Evolutionary conservation across 2,888 invertebrate species (phyloP), one percentile per base, ranked within the genome.

Genomic region (Criorhina ranunculi): DNA sequence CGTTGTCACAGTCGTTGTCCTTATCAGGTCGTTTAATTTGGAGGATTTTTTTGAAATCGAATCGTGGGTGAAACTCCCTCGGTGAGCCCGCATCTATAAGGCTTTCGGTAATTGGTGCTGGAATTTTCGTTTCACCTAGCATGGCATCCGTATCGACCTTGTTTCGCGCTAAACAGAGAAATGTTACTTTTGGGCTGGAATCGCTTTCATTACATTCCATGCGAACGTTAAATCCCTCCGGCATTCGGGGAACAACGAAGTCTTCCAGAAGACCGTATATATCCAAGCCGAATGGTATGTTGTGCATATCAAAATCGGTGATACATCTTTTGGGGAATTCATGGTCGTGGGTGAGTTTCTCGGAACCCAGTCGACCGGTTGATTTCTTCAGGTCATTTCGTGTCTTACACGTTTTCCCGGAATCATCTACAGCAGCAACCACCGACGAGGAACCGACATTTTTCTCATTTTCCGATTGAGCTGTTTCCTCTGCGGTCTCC

Each of bases 401-500:
- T 64, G 57, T 42, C 12, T 77, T 75, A 33, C 44, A 15, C 12
- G 59, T 51, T 77, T 86, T 67, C 15, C 89, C 11, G 87, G 88
- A 2, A 88, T 49, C 12, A 2, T 88, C 88, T 59, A 89, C 90
- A 3, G 89, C 88, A 7, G 66, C 66, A 29, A 55, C 53, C 29
- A 8, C 2, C 6, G 46, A 1, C 15, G 55, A 17, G 11, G n/a
- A 12, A 51, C 7, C 69, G 24, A 55, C 69, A 60, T 72, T 77
- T 87, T 89, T 91, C 78, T 87, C 90, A 87, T 89, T 89, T 89
- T 83, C 89, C 11, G 89, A 89, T 82, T 91, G 67, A 92, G 92
- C 59, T 2, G 90, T 90, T 86, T 92, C 92, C 5, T 89, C 85
- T 44, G 88, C 81, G 4, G 90, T 90, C 82, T 95, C 94, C 96